phyloP scores from a whole-genome alignment of 2,888 invertebrate species.

The Fragum sueziense region DNA sequence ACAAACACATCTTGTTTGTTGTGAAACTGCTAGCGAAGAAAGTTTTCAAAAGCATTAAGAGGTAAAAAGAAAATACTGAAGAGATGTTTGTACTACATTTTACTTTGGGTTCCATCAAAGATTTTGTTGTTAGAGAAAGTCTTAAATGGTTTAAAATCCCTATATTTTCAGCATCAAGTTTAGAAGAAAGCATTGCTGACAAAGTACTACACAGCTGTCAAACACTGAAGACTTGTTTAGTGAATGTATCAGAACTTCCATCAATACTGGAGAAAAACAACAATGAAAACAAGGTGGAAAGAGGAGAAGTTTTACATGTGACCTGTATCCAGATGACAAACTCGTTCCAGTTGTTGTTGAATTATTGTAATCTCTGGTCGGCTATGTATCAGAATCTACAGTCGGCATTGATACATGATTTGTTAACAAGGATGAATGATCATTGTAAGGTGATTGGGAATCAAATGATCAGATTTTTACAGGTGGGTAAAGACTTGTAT shows the following conservation, averaged over 20 bases:
- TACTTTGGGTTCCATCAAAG: too few relatives aligned
- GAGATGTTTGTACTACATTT: too few relatives aligned
- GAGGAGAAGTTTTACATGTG: conserved; percentile 11
- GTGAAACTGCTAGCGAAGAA: too few relatives aligned
- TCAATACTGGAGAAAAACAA: conserved; percentile 45
- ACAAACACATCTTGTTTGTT: too few relatives aligned
- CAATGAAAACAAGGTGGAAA: conserved; percentile 25
- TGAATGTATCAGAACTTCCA: conserved; percentile 30
- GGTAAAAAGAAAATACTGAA: too few relatives aligned
- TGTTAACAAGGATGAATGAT: conserved; percentile 65
- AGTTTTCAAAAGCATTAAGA: too few relatives aligned
- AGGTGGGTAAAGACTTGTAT: conserved; percentile 62
- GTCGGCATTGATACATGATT: conserved; percentile 71
- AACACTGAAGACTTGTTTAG: conserved; percentile 30
- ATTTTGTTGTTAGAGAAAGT: too few relatives aligned
- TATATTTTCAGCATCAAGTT: conserved; percentile 42
- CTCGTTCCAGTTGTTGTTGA: conserved; percentile 66
- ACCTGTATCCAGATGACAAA: conserved; percentile 59
- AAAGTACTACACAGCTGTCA: conserved; percentile 66
- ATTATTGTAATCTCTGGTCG: conserved; percentile 70
- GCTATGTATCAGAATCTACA: conserved; percentile 66
- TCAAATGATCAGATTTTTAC: conserved; percentile 73
- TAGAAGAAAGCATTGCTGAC: conserved; percentile 75
- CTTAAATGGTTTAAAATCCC: too few relatives aligned
- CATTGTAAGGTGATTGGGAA: conserved; percentile 71